These are phyloP conservation scores for Amblyjoppa fuscipennis DNA, from an alignment of 2,888 invertebrate genomes.

Conservation along the genomic window DNA sequence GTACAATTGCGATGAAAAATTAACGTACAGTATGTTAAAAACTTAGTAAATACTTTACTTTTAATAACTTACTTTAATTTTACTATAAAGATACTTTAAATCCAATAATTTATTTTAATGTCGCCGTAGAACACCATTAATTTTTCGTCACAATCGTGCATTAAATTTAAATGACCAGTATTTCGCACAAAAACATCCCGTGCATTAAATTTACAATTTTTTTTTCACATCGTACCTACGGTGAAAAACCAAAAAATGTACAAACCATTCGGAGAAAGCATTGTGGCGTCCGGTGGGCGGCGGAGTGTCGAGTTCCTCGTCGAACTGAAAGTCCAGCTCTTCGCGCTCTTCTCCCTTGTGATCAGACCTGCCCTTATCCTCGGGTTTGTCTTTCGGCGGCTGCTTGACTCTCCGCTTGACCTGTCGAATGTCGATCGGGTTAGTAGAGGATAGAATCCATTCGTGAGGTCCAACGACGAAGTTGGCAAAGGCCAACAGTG, in stretches of 20 bases:
- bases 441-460: slow-evolving; percentile 43
- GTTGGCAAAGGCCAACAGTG: slow-evolving; percentile 24
- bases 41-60: too few species aligned
- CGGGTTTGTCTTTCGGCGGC: slow-evolving; percentile 79
- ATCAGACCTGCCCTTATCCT: slow-evolving; percentile 75
- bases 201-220: too few species aligned
- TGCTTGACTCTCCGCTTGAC: slow-evolving; percentile 85
- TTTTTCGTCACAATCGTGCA: not conserved
- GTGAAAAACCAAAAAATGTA: slow-evolving; percentile 52
- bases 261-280: slow-evolving; percentile 92
- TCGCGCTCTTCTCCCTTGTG: slow-evolving; percentile 87
- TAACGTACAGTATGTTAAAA: too few species aligned
- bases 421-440: slow-evolving; percentile 74
- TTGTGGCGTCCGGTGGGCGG: slow-evolving; percentile 93
- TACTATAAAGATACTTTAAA: too few species aligned
- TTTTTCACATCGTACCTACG: not conserved
- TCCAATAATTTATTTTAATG: too few species aligned
- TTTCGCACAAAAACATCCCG: too few species aligned
- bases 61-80: too few species aligned
- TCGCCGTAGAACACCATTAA: too few species aligned
- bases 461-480: slow-evolving; percentile 48
- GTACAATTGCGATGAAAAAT: too few species aligned
- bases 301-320: slow-evolving; percentile 94
- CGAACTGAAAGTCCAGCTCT: slow-evolving; percentile 98
- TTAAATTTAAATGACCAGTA: too few species aligned